Evolutionary conservation across 2,888 invertebrate genomes (phyloP).

Genomic region (Ophion slaviceki): DNA sequence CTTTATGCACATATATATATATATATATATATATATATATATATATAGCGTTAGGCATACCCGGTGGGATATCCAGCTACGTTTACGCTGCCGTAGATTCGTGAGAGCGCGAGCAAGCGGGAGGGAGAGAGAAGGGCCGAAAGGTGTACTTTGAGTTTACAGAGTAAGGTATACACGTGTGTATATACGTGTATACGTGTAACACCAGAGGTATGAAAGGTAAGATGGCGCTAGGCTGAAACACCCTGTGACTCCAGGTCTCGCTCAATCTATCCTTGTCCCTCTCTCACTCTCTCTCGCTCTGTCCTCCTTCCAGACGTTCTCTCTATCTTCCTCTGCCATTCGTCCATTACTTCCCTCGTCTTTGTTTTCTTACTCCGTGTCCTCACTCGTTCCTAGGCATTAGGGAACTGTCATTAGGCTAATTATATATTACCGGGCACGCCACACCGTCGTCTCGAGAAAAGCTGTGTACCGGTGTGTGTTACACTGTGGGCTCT

Average conservation of each 20-base stretch:
- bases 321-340: conserved; percentile 2
- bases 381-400: conserved; percentile 47
- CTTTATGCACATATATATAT: too few species aligned
- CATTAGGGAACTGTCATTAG: conserved; percentile 72
- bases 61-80: conserved; percentile 33
- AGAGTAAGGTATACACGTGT: conserved; percentile 12
- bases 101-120: conserved; percentile 15
- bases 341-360: conserved; percentile 50
- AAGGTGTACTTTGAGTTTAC: conserved; percentile 54
- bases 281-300: not conserved
- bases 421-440: conserved; percentile 70
- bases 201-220: conserved; percentile 52
- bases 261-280: not conserved
- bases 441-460: conserved; percentile 51
- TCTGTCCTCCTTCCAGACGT: not conserved
- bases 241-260: conserved; percentile 46
- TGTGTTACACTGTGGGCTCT: conserved; percentile 34
- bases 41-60: conserved; percentile 33
- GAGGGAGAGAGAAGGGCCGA: conserved; percentile 26
- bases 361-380: conserved; percentile 22
- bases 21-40: not conserved
- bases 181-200: conserved; percentile 49
- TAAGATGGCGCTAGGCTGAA: conserved; percentile 45
- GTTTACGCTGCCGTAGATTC: conserved; percentile 37
- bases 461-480: conserved; percentile 42